Percentiles rank a stretch among this genome's conserved stretches.
These are phyloP conservation scores for Cerceris ruficornis DNA, from an alignment of 2,888 invertebrate species.

Conservation along the genomic window DNA sequence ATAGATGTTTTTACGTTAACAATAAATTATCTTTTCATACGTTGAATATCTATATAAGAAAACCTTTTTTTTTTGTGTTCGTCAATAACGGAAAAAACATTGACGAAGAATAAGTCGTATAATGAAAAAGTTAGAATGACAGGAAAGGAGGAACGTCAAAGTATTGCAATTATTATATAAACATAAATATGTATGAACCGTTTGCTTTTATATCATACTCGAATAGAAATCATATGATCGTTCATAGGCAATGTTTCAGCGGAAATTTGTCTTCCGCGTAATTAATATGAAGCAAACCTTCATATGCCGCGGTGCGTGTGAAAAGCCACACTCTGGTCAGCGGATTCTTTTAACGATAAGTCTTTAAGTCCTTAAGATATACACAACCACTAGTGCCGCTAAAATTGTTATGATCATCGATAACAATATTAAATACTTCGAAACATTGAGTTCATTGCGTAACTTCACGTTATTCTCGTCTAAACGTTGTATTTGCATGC, in stretches of 20 bases:
- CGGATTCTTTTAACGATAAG: slow-evolving; percentile 60
- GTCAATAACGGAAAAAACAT: slow-evolving; percentile 9
- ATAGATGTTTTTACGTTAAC: slow-evolving; percentile 20
- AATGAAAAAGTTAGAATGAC: slow-evolving; percentile 1
- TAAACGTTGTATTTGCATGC: slow-evolving; percentile 71
- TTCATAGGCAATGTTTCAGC: slow-evolving; percentile 22
- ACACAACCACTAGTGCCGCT: slow-evolving; percentile 80
- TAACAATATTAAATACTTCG: slow-evolving; percentile 83
- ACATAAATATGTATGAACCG: slow-evolving; percentile 30
- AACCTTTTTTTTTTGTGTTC: slow-evolving; percentile 6
- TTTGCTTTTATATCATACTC: slow-evolving; percentile 10
- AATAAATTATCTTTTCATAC: slow-evolving; percentile 2
- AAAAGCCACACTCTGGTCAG: slow-evolving; percentile 68
- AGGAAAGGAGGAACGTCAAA: slow-evolving; percentile 8
- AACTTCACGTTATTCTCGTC: slow-evolving; percentile 82
- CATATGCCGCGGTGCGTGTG: slow-evolving; percentile 59
- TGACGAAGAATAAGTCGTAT: not conserved
- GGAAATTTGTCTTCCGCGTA: slow-evolving; percentile 16
- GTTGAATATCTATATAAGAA: not conserved
- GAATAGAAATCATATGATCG: slow-evolving; percentile 23
- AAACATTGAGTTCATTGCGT: slow-evolving; percentile 82
- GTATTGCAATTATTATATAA: slow-evolving; percentile 21
- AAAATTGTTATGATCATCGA: slow-evolving; percentile 82
- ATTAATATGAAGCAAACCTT: slow-evolving; percentile 16
- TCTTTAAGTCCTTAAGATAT: slow-evolving; percentile 80